A percentile compares a stretch with the other conserved stretches of the same genome.
Conservation (phyloP, 2,113 vertebrate genomes). For the Cephalophus harveyi region DNA sequence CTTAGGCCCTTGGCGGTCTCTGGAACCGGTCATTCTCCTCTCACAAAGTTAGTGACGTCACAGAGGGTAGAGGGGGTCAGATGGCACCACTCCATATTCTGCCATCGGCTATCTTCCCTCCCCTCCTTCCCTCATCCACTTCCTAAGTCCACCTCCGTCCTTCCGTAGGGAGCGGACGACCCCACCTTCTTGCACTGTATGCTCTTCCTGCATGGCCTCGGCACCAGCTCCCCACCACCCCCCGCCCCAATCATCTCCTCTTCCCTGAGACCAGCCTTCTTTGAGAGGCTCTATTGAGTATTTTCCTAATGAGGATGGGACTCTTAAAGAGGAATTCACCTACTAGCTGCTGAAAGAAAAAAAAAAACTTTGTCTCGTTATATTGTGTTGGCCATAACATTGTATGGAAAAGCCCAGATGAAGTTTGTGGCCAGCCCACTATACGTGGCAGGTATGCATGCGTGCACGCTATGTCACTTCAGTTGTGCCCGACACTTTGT, state of each 20-base stretch:
- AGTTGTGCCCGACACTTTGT: background rate
- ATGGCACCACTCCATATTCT: background rate
- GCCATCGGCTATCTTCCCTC: background rate
- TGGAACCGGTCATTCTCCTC: background rate
- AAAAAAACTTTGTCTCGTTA: background rate
- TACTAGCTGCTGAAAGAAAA: background rate
- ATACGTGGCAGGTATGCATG: background rate
- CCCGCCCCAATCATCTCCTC: fast-evolving
- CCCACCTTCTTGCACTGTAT: background rate
- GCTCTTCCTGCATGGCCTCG: background rate
- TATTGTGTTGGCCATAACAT: background rate
- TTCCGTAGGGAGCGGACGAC: background rate
- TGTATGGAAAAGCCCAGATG: background rate
- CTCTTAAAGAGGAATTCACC: background rate
- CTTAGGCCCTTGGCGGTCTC: background rate
- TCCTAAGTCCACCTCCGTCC: background rate
- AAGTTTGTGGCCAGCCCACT: background rate
- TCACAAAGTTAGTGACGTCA: background rate
- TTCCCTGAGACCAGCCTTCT: background rate
- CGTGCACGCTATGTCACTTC: fast-evolving
- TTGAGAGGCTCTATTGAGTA: background rate
- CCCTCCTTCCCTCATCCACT: background rate
- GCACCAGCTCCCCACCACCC: background rate
- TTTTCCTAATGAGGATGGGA: background rate
- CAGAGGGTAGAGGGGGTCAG: background rate